Conservation (phyloP, 92 coral and sea anemone genomes). For the Palythoa grandiflora region DNA sequence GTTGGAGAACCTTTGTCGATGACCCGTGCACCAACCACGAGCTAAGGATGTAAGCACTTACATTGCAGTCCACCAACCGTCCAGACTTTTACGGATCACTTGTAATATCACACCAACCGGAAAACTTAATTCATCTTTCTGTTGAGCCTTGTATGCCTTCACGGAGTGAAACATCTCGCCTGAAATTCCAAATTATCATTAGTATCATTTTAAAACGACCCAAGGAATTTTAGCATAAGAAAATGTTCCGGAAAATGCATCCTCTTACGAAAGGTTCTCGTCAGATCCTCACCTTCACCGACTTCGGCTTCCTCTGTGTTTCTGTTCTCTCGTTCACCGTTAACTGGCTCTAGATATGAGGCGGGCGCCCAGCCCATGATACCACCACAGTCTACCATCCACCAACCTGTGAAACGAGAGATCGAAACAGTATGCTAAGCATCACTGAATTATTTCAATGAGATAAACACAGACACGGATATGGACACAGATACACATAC, state of each 20-base stretch:
- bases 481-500: background rate
- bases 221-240: background rate
- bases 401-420: constrained; percentile 19
- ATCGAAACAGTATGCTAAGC: background rate
- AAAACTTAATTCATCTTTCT: constrained; percentile 27
- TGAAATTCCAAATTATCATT: background rate
- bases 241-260: background rate
- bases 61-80: constrained; percentile 50
- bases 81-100: constrained; percentile 40
- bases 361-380: constrained; percentile 46
- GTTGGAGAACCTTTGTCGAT: too few species aligned
- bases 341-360: constrained; percentile 35
- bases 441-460: background rate
- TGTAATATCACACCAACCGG: constrained; percentile 39
- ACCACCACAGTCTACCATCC: constrained; percentile 31
- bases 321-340: constrained; percentile 20
- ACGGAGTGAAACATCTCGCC: constrained; percentile 29
- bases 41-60: background rate
- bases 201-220: background rate
- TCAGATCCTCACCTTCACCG: constrained; percentile 23
- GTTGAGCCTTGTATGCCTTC: constrained; percentile 20
- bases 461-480: background rate
- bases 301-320: constrained; percentile 41
- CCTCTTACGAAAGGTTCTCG: background rate
- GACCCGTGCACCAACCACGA: too few species aligned